phyloP scores from a whole-genome alignment of 1,140 invertebrate species.

The Drosophila tsacasi region DNA sequence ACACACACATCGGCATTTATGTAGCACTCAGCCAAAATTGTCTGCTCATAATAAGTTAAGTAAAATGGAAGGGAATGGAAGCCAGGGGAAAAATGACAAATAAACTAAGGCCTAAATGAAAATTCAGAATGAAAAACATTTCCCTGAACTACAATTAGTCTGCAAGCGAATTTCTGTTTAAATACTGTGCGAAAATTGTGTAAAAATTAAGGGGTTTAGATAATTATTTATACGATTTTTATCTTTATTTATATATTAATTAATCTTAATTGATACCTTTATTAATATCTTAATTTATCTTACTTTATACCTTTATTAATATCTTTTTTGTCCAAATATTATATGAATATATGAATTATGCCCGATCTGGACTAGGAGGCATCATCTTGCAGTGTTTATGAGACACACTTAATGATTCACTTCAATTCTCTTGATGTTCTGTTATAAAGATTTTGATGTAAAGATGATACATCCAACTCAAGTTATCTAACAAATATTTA shows the following conservation, averaged over 20 bases:
- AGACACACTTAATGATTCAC: background rate
- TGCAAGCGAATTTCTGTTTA: background rate
- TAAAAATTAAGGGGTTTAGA: background rate
- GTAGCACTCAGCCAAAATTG: constrained; percentile 69
- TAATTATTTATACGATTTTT: background rate
- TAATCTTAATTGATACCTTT: background rate
- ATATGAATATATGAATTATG: background rate
- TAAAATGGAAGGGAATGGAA: constrained; percentile 20
- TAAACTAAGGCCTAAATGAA: constrained; percentile 38
- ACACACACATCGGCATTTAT: background rate
- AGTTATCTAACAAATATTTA: background rate
- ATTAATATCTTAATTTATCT: no score
- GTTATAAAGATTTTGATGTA: no score
- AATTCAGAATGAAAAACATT: background rate
- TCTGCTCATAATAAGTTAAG: constrained; percentile 49
- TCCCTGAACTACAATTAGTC: background rate
- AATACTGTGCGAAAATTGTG: background rate
- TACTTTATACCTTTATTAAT: background rate
- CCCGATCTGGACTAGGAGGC: background rate
- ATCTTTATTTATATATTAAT: background rate
- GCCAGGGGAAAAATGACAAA: constrained; percentile 55
- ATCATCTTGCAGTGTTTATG: background rate
- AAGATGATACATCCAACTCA: no score
- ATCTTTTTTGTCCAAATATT: background rate
- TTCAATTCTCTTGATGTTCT: no score